Evolutionary conservation across 2,888 invertebrate species (phyloP).

Genomic region (Scaptodrosophila latifasciaeformis): DNA sequence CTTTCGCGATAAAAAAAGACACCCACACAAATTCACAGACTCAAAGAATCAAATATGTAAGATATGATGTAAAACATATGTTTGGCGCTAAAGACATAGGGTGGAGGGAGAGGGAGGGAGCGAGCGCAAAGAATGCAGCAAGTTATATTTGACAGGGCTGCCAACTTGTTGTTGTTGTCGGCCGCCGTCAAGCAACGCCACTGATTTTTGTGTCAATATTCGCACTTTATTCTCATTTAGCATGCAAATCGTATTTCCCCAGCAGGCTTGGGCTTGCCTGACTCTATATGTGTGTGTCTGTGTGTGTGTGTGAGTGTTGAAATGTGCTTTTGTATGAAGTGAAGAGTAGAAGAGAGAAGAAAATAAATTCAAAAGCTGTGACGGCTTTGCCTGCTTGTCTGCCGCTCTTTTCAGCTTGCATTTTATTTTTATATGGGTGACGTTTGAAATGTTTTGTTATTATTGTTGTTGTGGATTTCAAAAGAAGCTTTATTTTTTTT

Average conservation of each 20-base stretch:
- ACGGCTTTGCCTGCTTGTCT: constrained; percentile 13
- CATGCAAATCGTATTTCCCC: constrained; percentile 15
- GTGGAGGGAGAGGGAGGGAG: too few relatives aligned
- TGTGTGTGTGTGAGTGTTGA: constrained; percentile 2
- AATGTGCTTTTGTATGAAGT: constrained; percentile 23
- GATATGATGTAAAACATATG: too few relatives aligned
- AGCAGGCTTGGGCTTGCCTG: neutral
- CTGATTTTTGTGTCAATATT: constrained; percentile 25
- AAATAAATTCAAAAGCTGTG: constrained; percentile 9
- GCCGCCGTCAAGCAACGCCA: too few relatives aligned
- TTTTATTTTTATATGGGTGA: neutral
- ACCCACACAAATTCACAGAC: too few relatives aligned
- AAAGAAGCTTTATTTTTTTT: too few relatives aligned
- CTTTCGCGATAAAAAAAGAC: too few relatives aligned
- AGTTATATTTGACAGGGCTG: too few relatives aligned
- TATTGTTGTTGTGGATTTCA: constrained; percentile 3
- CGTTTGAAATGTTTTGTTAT: neutral
- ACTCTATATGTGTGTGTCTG: neutral
- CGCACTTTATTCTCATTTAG: constrained; percentile 21
- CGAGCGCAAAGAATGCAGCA: too few relatives aligned
- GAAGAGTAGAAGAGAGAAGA: constrained; percentile 29
- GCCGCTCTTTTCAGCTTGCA: neutral
- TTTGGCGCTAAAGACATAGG: too few relatives aligned
- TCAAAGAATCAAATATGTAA: too few relatives aligned
- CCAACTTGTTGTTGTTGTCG: constrained; percentile 1